phyloP scores from a whole-genome alignment of 2,888 invertebrate genomes.

The Xestia c-nigrum region DNA sequence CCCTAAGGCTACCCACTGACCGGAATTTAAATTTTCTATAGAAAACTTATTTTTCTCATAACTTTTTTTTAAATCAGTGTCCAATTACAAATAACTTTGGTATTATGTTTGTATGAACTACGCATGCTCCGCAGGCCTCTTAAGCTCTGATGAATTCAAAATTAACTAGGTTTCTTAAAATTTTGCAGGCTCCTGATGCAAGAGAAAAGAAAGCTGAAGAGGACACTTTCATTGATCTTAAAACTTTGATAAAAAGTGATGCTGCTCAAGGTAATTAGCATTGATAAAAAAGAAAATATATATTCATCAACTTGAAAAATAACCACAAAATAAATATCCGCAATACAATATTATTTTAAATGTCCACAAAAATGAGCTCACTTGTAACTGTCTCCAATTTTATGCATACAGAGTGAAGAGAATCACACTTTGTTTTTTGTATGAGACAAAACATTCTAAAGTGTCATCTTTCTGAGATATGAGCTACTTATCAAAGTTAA shows the following conservation, averaged over 20 bases:
- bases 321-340: too few relatives aligned
- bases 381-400: neutral
- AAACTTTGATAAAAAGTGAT: conserved; percentile 75
- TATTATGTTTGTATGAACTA: too few relatives aligned
- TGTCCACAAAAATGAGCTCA: neutral
- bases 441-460: too few relatives aligned
- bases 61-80: too few relatives aligned
- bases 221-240: conserved; percentile 78
- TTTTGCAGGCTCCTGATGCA: conserved; percentile 37
- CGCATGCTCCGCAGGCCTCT: too few relatives aligned
- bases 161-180: neutral
- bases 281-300: neutral
- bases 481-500: too few relatives aligned
- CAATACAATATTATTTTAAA: too few relatives aligned
- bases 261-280: conserved; percentile 72
- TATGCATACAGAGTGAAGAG: neutral
- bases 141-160: conserved; percentile 70
- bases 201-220: conserved; percentile 46
- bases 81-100: too few relatives aligned
- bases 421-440: neutral
- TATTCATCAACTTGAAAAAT: neutral
- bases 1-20: too few relatives aligned
- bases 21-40: too few relatives aligned
- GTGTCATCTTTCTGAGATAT: too few relatives aligned
- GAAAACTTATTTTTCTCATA: too few relatives aligned